These are phyloP conservation scores for Dinomys branickii DNA, from an alignment of 2,113 vertebrate genomes.

Conservation along the genomic window DNA sequence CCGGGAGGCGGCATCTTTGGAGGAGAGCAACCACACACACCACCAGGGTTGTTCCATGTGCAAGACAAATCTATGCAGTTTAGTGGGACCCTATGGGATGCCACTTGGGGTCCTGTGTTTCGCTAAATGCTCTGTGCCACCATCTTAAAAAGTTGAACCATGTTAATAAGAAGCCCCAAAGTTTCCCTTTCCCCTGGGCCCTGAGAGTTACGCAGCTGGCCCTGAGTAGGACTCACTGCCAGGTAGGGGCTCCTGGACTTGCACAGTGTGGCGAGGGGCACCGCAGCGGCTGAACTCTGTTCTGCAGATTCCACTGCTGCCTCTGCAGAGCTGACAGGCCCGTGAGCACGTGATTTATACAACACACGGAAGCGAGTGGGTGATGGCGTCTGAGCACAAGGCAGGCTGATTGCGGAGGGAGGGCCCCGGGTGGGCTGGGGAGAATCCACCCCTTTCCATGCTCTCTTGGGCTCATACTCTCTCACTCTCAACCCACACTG, in stretches of 20 bases:
- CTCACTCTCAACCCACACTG: background rate
- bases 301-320: background rate
- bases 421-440: no score
- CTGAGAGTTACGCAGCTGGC: background rate
- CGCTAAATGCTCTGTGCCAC: background rate
- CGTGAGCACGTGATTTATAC: background rate
- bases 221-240: rapidly evolving
- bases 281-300: background rate
- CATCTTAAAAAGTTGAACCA: background rate
- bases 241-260: background rate
- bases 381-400: background rate
- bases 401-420: background rate
- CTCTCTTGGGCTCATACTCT: background rate
- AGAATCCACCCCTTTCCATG: background rate
- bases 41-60: no score
- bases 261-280: background rate
- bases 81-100: background rate
- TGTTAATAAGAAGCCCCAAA: background rate
- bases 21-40: background rate
- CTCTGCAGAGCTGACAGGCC: background rate
- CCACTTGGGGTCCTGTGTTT: background rate
- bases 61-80: background rate
- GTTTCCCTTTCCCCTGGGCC: background rate
- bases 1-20: background rate
- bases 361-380: background rate